phyloP scores from a whole-genome alignment of 2,113 vertebrate species.

The Ascaphus truei region DNA sequence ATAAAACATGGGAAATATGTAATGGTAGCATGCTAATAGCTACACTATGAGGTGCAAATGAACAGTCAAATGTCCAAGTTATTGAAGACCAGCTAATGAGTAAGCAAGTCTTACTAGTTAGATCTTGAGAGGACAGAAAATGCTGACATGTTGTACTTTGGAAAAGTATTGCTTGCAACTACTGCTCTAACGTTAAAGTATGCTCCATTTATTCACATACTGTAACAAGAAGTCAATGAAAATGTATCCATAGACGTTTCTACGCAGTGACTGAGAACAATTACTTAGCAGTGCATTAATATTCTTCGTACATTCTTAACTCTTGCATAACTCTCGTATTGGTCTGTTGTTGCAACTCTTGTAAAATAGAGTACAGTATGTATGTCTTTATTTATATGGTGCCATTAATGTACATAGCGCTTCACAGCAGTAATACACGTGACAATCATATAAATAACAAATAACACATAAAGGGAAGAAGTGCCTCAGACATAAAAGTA shows the following conservation, averaged over 20 bases:
- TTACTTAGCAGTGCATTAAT: neutral
- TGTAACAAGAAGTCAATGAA: neutral
- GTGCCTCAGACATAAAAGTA: no score
- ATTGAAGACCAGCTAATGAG: constrained; percentile 4
- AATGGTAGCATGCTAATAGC: neutral
- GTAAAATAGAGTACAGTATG: no score
- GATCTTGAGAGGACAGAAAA: neutral
- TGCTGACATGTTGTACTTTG: neutral
- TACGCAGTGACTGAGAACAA: neutral
- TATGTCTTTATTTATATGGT: no score
- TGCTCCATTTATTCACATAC: neutral
- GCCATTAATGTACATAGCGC: no score
- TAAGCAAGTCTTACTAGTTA: neutral
- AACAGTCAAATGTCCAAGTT: neutral
- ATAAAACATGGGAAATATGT: constrained; percentile 4
- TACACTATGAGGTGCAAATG: neutral
- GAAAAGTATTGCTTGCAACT: neutral
- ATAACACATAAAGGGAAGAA: no score
- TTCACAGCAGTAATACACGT: no score
- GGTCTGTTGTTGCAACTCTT: no score
- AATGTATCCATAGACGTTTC: neutral
- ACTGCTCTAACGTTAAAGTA: neutral
- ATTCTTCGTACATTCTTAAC: no score
- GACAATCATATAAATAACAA: no score
- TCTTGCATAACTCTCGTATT: no score